These are phyloP conservation scores for Colistium nudipinnis DNA, from an alignment of 2,113 vertebrate genomes.

Conservation along the genomic window DNA sequence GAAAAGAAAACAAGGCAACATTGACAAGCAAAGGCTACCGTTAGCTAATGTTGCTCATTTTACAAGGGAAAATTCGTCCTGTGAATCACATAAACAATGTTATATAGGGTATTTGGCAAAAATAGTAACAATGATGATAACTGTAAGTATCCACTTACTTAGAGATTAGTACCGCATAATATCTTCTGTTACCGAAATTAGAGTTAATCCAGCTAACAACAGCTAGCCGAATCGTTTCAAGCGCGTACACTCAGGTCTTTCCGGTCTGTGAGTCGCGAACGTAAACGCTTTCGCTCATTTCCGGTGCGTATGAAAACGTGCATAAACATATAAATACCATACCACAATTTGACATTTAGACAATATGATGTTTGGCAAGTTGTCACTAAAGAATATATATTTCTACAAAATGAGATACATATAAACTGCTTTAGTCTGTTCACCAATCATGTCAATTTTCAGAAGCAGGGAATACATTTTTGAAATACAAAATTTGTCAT, in stretches of 20 bases:
- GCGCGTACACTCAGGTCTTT: constrained; percentile 20
- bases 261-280: too few species aligned
- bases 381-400: not conserved
- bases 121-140: not conserved
- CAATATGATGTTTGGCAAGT: not conserved
- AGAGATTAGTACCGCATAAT: not conserved
- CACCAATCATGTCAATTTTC: not conserved
- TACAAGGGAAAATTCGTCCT: not conserved
- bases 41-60: not conserved
- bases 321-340: too few species aligned
- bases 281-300: too few species aligned
- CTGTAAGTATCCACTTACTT: not conserved
- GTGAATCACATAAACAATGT: accelerated
- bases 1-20: constrained; percentile 10
- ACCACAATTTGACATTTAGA: too few species aligned
- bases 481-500: not conserved
- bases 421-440: too few species aligned
- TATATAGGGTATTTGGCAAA: not conserved
- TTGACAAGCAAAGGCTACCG: constrained; percentile 16
- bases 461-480: too few species aligned
- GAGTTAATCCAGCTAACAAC: not conserved
- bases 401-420: too few species aligned
- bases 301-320: too few species aligned
- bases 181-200: not conserved
- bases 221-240: not conserved